A percentile compares a stretch with the other conserved stretches of the same genome.
Evolutionary conservation across 1,140 invertebrate species (phyloP).

Genomic region (Ericerus pela): DNA sequence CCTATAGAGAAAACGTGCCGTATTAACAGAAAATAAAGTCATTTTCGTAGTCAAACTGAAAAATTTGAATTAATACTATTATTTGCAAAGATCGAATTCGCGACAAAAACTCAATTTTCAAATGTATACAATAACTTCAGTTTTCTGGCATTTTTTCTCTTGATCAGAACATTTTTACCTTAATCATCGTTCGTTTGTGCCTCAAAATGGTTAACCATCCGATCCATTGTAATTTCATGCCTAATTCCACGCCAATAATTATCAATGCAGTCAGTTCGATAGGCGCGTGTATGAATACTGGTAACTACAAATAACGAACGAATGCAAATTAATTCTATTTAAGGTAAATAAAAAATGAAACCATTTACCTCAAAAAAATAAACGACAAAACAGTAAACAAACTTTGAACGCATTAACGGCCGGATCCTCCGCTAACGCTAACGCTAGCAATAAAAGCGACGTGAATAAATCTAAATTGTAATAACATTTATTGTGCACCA

Average conservation of each 20-base stretch:
- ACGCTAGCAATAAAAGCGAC: conserved; percentile 56
- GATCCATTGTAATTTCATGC: conserved; percentile 70
- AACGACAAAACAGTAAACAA: no score
- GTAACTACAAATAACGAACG: conserved; percentile 31
- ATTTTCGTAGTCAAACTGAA: background rate
- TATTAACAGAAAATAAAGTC: no score
- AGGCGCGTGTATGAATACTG: conserved; percentile 64
- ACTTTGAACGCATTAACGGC: conserved; percentile 55
- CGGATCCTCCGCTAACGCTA: conserved; percentile 69
- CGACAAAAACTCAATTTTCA: background rate
- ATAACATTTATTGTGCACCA: conserved; percentile 80
- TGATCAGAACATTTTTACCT: conserved; percentile 50
- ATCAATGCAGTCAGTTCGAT: conserved; percentile 64
- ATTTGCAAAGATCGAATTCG: background rate
- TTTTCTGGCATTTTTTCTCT: background rate
- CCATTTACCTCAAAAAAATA: no score
- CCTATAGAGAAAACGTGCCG: no score
- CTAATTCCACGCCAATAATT: conserved; percentile 61
- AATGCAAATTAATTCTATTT: background rate
- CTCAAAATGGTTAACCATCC: conserved; percentile 65
- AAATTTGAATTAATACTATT: background rate
- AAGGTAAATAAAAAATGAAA: conserved; percentile 4
- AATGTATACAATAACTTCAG: background rate
- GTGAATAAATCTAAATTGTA: conserved; percentile 67
- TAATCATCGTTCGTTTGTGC: conserved; percentile 71